These are phyloP conservation scores for Mastomys natalensis DNA, from an alignment of 2,113 vertebrate species.

Conservation along the genomic window DNA sequence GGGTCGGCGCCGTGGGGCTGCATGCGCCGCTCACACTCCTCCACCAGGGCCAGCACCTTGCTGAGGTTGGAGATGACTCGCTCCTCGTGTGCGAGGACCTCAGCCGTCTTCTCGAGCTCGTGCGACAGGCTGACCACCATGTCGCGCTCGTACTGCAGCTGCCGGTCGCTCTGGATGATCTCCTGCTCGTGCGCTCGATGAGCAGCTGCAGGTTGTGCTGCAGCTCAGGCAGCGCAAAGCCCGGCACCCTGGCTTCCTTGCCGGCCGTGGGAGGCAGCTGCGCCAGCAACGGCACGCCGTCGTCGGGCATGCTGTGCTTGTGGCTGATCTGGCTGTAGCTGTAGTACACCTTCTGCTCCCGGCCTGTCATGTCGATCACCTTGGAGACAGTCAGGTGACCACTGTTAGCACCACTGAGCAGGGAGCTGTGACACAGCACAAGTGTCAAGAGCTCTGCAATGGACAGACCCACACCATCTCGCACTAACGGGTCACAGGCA, in stretches of 20 bases:
- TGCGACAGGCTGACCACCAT: conserved; percentile 95
- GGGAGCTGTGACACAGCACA: background rate
- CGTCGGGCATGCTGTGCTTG: conserved; percentile 96
- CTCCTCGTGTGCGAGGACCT: conserved; percentile 90
- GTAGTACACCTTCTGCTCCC: conserved; percentile 97
- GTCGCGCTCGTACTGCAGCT: conserved; percentile 96
- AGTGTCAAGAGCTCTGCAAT: too few species aligned
- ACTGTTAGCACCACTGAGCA: fast-evolving
- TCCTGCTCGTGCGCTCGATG: conserved; percentile 98
- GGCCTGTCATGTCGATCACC: conserved; percentile 99
- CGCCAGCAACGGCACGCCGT: conserved; percentile 85
- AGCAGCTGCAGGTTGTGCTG: conserved; percentile 98
- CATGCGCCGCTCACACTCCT: conserved; percentile 92
- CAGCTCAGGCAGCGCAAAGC: conserved; percentile 95
- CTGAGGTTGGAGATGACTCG: conserved; percentile 92
- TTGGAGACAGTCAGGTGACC: conserved; percentile 63
- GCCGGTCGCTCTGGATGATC: conserved; percentile 97
- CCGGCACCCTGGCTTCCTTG: conserved; percentile 91
- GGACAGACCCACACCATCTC: background rate
- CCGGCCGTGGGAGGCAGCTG: conserved; percentile 84
- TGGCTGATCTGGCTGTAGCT: conserved; percentile 99
- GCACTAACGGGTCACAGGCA: background rate
- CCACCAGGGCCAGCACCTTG: conserved; percentile 93
- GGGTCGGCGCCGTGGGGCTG: conserved; percentile 85
- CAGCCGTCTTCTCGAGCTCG: conserved; percentile 91